Conservation (phyloP, 2,888 invertebrate species). For the Xestobium rufovillosum region DNA sequence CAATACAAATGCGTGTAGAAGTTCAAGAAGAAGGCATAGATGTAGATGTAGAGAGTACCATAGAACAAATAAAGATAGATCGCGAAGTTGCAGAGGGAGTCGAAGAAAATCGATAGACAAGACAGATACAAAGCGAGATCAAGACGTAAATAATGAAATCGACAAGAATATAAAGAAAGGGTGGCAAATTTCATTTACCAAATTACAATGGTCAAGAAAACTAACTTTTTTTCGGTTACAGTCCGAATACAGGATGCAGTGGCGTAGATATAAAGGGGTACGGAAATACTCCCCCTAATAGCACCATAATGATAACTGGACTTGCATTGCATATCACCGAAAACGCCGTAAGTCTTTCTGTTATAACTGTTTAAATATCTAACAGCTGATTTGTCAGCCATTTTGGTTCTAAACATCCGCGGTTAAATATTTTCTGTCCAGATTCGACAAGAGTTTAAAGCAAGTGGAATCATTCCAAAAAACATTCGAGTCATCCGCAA, state of each 20-base stretch:
- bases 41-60: constrained; percentile 33
- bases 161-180: constrained; percentile 41
- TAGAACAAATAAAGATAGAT: constrained; percentile 31
- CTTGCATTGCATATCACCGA: constrained; percentile 68
- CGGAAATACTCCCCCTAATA: constrained; percentile 46
- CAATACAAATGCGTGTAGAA: too few relatives aligned
- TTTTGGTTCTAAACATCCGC: too few relatives aligned
- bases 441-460: constrained; percentile 71
- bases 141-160: constrained; percentile 40
- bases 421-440: constrained; percentile 35
- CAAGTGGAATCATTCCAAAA: constrained; percentile 65
- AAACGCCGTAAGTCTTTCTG: constrained; percentile 69
- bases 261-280: constrained; percentile 43
- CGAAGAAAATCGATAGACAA: constrained; percentile 38
- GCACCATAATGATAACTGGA: constrained; percentile 69
- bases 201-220: too few relatives aligned
- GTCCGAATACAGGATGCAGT: constrained; percentile 40
- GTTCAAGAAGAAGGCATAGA: too few relatives aligned
- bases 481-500: constrained; percentile 77
- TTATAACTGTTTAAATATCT: too few relatives aligned
- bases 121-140: constrained; percentile 33
- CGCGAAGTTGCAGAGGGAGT: constrained; percentile 38
- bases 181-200: constrained; percentile 16
- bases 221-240: constrained; percentile 24
- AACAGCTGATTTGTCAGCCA: too few relatives aligned